Percentiles rank a stretch among this genome's conserved stretches.
These are phyloP conservation scores for Anagyrus pseudococci DNA, from an alignment of 2,888 invertebrate genomes.

Conservation along the genomic window DNA sequence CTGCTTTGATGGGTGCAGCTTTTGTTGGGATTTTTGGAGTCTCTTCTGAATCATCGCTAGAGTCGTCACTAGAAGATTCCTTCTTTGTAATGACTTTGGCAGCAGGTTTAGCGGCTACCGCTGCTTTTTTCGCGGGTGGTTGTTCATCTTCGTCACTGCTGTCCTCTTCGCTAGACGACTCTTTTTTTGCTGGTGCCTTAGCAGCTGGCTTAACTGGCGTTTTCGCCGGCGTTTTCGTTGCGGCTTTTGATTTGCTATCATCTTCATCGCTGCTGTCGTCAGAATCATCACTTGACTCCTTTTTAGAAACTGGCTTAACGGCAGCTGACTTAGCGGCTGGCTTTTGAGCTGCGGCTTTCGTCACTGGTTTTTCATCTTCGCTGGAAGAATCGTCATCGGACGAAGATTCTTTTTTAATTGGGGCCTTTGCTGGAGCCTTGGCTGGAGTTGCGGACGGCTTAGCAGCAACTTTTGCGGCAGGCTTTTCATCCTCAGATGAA, in stretches of 20 bases:
- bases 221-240: constrained; percentile 41
- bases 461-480: constrained; percentile 33
- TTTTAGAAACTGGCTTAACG: constrained; percentile 58
- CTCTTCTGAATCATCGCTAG: constrained; percentile 39
- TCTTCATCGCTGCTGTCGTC: constrained; percentile 37
- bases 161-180: constrained; percentile 44
- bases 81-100: constrained; percentile 54
- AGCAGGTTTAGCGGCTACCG: constrained; percentile 9
- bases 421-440: constrained; percentile 39
- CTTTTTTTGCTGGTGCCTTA: constrained; percentile 42
- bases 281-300: constrained; percentile 43
- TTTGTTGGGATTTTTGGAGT: constrained; percentile 42
- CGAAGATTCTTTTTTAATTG: constrained; percentile 41
- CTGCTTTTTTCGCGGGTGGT: constrained; percentile 40
- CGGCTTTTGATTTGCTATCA: constrained; percentile 29
- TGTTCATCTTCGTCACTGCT: constrained; percentile 39
- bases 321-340: constrained; percentile 47
- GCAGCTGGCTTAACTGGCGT: constrained; percentile 23
- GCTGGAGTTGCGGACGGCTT: constrained; percentile 31
- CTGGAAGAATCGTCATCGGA: constrained; percentile 56
- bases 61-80: constrained; percentile 37
- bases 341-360: constrained; percentile 41
- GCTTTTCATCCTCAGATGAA: constrained; percentile 49
- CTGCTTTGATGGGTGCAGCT: constrained; percentile 27
- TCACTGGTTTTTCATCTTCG: constrained; percentile 49